phyloP scores from a whole-genome alignment of 2,113 vertebrate species.

The Lipophrys pholis region DNA sequence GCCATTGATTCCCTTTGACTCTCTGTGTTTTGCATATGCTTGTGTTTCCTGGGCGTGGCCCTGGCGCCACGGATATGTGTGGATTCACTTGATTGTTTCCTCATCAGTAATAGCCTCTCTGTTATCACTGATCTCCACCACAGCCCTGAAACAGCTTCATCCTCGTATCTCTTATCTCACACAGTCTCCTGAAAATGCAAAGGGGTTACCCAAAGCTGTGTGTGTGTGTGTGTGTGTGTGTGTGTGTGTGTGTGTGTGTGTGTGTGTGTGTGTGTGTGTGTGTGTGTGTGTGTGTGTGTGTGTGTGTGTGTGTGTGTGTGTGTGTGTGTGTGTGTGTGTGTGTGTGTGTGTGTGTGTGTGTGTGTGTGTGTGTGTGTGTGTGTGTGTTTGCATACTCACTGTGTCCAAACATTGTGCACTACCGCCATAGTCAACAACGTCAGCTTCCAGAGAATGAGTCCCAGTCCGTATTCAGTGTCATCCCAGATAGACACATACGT shows the following conservation, averaged over 20 bases:
- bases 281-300: slow-evolving; percentile 20
- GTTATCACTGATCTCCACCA: slow-evolving; percentile 60
- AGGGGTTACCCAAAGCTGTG: not conserved
- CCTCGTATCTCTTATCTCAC: slow-evolving; percentile 63
- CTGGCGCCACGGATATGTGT: slow-evolving; percentile 31
- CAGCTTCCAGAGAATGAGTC: no score
- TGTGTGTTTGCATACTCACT: slow-evolving; percentile 5
- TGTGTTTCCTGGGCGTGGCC: slow-evolving; percentile 55
- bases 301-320: slow-evolving; percentile 15
- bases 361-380: slow-evolving; percentile 10
- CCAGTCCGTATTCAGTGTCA: no score
- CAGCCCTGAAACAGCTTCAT: slow-evolving; percentile 63
- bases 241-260: slow-evolving; percentile 20
- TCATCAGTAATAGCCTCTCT: slow-evolving; percentile 60
- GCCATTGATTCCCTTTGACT: slow-evolving; percentile 33
- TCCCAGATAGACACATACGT: no score
- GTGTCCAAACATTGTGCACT: no score
- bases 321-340: slow-evolving; percentile 6
- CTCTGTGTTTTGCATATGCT: slow-evolving; percentile 29
- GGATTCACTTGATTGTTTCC: slow-evolving; percentile 25
- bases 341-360: slow-evolving; percentile 6
- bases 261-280: slow-evolving; percentile 23
- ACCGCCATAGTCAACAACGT: no score
- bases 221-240: slow-evolving; percentile 23
- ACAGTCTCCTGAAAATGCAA: slow-evolving; percentile 39